These are phyloP conservation scores for Thryonomys swinderianus DNA, from an alignment of 2,113 vertebrate species.

Conservation along the genomic window DNA sequence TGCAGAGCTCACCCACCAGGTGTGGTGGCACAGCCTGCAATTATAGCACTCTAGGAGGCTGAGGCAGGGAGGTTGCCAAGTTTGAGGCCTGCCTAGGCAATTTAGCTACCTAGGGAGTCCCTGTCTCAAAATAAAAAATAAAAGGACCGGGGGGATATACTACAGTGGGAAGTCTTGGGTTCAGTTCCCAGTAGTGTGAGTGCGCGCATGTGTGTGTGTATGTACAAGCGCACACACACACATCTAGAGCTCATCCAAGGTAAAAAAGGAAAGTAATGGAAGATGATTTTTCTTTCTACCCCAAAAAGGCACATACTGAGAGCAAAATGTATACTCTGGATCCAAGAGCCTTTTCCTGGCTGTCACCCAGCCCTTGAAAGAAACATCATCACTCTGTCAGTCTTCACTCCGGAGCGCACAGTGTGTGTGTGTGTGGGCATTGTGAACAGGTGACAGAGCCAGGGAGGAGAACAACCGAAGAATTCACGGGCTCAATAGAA, in stretches of 20 bases:
- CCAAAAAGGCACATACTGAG: background rate
- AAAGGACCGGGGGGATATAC: background rate
- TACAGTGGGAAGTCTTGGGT: background rate
- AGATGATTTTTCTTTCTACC: background rate
- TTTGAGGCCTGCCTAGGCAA: background rate
- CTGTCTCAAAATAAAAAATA: background rate
- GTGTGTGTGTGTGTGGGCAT: background rate
- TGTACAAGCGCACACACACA: too few relatives aligned
- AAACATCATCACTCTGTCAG: background rate
- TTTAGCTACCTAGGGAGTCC: background rate
- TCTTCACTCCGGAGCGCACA: background rate
- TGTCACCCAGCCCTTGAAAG: background rate
- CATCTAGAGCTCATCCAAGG: background rate
- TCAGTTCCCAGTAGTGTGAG: background rate
- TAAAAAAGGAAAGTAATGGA: background rate
- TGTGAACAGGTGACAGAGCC: background rate
- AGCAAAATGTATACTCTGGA: background rate
- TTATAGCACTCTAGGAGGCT: background rate
- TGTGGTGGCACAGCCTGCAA: background rate
- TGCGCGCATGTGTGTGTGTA: too few relatives aligned
- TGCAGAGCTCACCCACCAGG: background rate
- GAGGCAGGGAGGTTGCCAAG: background rate
- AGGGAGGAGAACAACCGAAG: background rate
- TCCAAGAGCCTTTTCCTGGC: background rate
- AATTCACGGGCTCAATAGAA: background rate